Percentiles rank a stretch among this genome's conserved stretches.
Conservation (phyloP, 2,797 vertebrate genomes). For the Notolabrus celidotus region DNA sequence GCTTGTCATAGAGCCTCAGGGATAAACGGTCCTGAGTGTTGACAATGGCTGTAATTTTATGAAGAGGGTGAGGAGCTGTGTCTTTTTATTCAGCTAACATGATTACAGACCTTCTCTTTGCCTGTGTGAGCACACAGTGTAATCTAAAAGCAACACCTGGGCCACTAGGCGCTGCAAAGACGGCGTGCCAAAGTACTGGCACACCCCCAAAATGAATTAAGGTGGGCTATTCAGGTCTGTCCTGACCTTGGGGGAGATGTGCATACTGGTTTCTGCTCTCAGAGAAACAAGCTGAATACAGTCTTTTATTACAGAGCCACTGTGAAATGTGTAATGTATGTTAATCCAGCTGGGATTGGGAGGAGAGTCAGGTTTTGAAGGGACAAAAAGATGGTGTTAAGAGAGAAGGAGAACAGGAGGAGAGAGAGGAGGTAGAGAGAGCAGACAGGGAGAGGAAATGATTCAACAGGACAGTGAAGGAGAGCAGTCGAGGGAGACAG, state of each 20-base stretch:
- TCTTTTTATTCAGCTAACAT: constrained; percentile 83
- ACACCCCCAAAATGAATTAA: constrained; percentile 77
- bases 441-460: constrained; percentile 26
- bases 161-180: constrained; percentile 76
- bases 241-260: constrained; percentile 78
- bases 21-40: constrained; percentile 80
- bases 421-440: constrained; percentile 7
- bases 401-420: constrained; percentile 13
- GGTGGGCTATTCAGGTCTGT: constrained; percentile 78
- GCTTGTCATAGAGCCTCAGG: constrained; percentile 81
- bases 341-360: constrained; percentile 75
- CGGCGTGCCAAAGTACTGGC: constrained; percentile 75
- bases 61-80: constrained; percentile 76
- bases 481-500: constrained; percentile 36
- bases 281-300: constrained; percentile 70
- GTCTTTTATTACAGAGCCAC: constrained; percentile 75
- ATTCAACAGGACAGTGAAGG: constrained; percentile 49
- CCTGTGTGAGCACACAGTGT: constrained; percentile 74
- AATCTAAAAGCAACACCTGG: constrained; percentile 90
- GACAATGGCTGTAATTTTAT: constrained; percentile 83
- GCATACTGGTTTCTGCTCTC: constrained; percentile 47
- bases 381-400: constrained; percentile 58
- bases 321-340: constrained; percentile 79
- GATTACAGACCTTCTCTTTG: constrained; percentile 81
- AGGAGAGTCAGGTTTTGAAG: constrained; percentile 49